These are phyloP conservation scores for Threskiornis aethiopicus DNA, from an alignment of 2,797 vertebrate species.

Conservation along the genomic window DNA sequence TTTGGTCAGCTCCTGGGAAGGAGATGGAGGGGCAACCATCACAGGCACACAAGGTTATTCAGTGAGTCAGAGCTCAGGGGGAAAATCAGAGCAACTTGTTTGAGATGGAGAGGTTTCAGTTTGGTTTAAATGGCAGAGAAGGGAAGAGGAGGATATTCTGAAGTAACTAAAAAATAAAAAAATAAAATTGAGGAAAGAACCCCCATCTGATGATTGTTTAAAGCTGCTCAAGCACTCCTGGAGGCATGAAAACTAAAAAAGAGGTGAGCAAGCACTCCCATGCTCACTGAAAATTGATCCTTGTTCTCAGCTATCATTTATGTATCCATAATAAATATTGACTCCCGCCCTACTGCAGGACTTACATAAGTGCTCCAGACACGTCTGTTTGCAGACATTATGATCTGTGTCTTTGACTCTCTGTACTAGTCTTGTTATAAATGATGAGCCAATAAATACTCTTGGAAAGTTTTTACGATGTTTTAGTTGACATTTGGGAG, in stretches of 20 bases:
- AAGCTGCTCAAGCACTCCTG: not conserved
- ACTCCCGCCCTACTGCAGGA: not conserved
- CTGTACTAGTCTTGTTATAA: not conserved
- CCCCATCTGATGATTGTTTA: not conserved
- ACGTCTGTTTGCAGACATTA: constrained; percentile 10
- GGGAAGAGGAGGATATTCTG: not conserved
- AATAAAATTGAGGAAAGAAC: not conserved
- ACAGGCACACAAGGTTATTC: not conserved
- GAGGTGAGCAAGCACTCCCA: not conserved
- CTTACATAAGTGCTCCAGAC: not conserved
- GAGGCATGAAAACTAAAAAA: not conserved
- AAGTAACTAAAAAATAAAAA: not conserved
- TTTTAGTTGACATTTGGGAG: constrained; percentile 59
- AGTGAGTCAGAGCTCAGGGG: not conserved
- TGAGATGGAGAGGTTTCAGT: not conserved
- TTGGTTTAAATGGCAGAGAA: not conserved
- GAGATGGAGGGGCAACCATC: not conserved
- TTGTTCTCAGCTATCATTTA: constrained; percentile 12
- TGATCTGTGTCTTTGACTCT: constrained; percentile 24
- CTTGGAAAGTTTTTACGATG: constrained; percentile 51
- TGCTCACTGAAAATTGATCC: not conserved
- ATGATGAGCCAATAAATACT: constrained; percentile 50
- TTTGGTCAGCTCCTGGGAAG: not conserved
- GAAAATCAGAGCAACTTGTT: not conserved
- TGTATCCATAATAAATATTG: constrained; percentile 31